Conservation (phyloP, 2,888 invertebrate genomes). For the Agrochola lychnidis region DNA sequence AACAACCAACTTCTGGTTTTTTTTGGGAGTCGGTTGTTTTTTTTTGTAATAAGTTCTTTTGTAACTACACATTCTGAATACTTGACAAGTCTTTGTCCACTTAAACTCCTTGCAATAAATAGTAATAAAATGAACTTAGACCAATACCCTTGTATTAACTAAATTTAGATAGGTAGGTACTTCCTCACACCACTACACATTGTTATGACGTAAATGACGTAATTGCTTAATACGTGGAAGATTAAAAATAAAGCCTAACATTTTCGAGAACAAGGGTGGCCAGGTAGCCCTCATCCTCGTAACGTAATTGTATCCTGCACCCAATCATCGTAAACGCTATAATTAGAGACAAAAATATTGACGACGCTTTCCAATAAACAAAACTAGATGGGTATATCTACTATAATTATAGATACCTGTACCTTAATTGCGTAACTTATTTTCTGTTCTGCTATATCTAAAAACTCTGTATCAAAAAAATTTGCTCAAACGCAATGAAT, state of each 20-base stretch:
- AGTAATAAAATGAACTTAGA: background rate
- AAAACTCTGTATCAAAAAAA: no score
- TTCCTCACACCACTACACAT: slow-evolving; percentile 12
- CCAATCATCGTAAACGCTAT: background rate
- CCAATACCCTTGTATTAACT: background rate
- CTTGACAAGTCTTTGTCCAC: background rate
- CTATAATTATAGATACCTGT: background rate
- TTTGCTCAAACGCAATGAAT: no score
- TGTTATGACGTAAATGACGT: slow-evolving; percentile 34
- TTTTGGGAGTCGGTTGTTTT: no score
- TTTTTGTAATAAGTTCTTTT: no score
- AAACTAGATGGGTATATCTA: background rate
- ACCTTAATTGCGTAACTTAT: no score
- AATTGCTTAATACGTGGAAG: slow-evolving; percentile 29
- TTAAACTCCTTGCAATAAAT: background rate
- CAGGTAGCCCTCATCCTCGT: background rate
- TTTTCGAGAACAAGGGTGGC: slow-evolving; percentile 7
- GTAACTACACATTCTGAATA: background rate
- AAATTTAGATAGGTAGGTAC: background rate
- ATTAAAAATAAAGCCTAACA: slow-evolving; percentile 18
- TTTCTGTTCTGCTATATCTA: no score
- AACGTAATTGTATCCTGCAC: slow-evolving; percentile 20
- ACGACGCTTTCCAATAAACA: slow-evolving; percentile 11
- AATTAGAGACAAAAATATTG: slow-evolving; percentile 40
- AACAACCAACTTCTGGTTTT: no score